Percentiles rank a stretch among this genome's conserved stretches.
These are phyloP conservation scores for Microtus montanus DNA, from an alignment of 2,113 vertebrate genomes.

Conservation along the genomic window DNA sequence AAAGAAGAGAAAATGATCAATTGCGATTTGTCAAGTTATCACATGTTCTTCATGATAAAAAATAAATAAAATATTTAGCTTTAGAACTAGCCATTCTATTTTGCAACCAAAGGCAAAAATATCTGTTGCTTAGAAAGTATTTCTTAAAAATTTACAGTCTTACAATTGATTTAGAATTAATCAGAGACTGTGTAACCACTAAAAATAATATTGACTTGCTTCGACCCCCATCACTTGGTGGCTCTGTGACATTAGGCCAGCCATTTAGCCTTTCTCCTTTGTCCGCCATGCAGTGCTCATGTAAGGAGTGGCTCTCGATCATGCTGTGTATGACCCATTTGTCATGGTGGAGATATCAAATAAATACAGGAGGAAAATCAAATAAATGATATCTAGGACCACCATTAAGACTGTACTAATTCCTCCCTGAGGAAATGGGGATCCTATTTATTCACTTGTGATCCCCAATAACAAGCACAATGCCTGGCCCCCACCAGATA, in stretches of 20 bases:
- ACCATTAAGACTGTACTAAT: neutral
- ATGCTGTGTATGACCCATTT: neutral
- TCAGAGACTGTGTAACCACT: neutral
- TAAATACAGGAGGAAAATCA: neutral
- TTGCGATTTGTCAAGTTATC: slow-evolving; percentile 73
- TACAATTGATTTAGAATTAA: neutral
- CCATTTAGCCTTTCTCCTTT: neutral
- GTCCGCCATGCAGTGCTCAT: neutral
- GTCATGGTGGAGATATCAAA: neutral
- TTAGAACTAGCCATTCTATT: slow-evolving; percentile 67
- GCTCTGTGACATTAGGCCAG: neutral
- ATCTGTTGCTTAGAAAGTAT: slow-evolving; percentile 73
- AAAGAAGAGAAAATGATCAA: slow-evolving; percentile 67
- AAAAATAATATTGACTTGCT: neutral
- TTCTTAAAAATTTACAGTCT: slow-evolving; percentile 73
- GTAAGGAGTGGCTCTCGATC: neutral
- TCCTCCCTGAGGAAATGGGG: neutral
- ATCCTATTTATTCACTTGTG: slow-evolving; percentile 9
- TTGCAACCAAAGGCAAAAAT: slow-evolving; percentile 70
- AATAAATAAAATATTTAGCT: slow-evolving; percentile 76
- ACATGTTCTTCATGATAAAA: slow-evolving; percentile 76
- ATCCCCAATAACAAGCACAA: slow-evolving; percentile 4
- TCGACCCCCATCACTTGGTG: neutral
- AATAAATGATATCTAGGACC: neutral
- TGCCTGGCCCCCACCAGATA: slow-evolving; percentile 8